phyloP scores from a whole-genome alignment of 1,140 invertebrate genomes.

The Monomorium pharaonis region DNA sequence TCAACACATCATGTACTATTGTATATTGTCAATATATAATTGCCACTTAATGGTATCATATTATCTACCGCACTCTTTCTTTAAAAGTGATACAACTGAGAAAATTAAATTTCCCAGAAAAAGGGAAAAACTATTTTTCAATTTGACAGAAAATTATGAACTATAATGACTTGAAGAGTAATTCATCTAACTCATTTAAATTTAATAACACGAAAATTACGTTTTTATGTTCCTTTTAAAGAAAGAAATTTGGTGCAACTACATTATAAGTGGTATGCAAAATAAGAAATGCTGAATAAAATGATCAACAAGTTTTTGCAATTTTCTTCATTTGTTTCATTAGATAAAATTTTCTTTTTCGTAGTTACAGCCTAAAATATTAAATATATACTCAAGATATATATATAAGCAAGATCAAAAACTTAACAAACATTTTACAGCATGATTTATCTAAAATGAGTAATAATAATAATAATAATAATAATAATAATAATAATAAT shows the following conservation, averaged over 20 bases:
- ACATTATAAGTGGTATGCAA: not conserved
- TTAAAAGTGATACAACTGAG: too few species aligned
- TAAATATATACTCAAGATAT: slow-evolving; percentile 82
- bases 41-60: not conserved
- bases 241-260: too few species aligned
- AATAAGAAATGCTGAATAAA: slow-evolving; percentile 36
- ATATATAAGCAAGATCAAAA: slow-evolving; percentile 84
- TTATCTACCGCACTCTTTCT: not conserved
- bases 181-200: too few species aligned
- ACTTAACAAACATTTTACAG: slow-evolving; percentile 86
- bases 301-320: slow-evolving; percentile 51
- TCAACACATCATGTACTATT: not conserved
- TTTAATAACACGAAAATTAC: too few species aligned
- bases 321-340: slow-evolving; percentile 68
- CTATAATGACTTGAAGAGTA: too few species aligned
- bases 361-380: slow-evolving; percentile 84
- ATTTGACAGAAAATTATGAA: too few species aligned
- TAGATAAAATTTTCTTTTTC: slow-evolving; percentile 80
- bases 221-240: too few species aligned
- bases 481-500: slow-evolving; percentile 80
- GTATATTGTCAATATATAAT: not conserved
- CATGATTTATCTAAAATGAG: slow-evolving; percentile 80
- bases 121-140: too few species aligned
- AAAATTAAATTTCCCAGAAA: too few species aligned
- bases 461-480: slow-evolving; percentile 79